Evolutionary conservation across 2,113 vertebrate genomes (phyloP), one percentile per base, ranked within the genome.

Genomic region (Carassius gibelio): DNA sequence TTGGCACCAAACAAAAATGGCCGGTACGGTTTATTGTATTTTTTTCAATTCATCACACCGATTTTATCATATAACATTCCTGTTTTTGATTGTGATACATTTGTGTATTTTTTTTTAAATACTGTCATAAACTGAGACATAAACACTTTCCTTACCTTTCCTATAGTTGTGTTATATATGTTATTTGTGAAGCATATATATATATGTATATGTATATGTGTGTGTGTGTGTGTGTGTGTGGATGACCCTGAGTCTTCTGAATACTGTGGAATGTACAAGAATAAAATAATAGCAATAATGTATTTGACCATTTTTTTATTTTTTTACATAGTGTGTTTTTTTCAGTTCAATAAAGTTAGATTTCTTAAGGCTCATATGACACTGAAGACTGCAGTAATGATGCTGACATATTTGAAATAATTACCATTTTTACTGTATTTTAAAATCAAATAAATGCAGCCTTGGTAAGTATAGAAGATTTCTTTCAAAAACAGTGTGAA

Each of bases 41-140:
- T 79, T 80, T 79, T 64, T 26, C 5, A 81, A 66, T 66, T 50
- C 1, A 45, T 45, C 4, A 64, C n/a, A 26, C 6, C 10, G 77
- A 80, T 23, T 42, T 42, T 21, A 64, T 42, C 21, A 45, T 8
- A 8, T 78, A 59, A 36, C 30, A 0, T 59, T 59, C 30, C 5
- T 23, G n/a, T 64, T 80, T 45, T 42, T 80, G 38, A 64, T 26
- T 48, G 59, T 45, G 36, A 64, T 80, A 14, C 64, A 80, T 38
- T 36, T 36, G 30, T 45, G 77, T 9, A 21, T 59, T 59, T 9
- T 61, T 61, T 3, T 3, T 1, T 15, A 69, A 72, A 42, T 19
- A 55, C 9, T 72, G 30, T 36, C 26, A 68, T 34, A 38, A 71
- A 72, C 19, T 71, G 34, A 21, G 34, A 23, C 17, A 48, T 11